Evolutionary conservation across 1,140 invertebrate species (phyloP).

Genomic region (Formica selysi): DNA sequence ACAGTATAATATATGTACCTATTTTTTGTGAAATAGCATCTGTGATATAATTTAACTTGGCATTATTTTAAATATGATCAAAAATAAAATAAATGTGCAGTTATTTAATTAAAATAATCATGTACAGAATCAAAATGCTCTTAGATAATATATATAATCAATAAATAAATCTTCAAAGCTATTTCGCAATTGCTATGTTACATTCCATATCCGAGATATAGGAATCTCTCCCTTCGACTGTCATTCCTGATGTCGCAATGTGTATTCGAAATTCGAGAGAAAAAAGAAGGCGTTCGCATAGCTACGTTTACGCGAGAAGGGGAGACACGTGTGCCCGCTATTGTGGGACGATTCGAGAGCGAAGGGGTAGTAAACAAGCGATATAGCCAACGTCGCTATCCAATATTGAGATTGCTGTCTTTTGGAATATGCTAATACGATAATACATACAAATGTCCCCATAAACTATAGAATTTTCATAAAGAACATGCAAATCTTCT

Average conservation of each 20-base stretch:
- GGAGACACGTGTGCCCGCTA: conserved; percentile 79
- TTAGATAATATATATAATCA: neutral
- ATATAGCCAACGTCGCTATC: conserved; percentile 83
- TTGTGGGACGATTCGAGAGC: conserved; percentile 68
- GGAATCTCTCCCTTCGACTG: conserved; percentile 26
- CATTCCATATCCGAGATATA: neutral
- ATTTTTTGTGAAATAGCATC: neutral
- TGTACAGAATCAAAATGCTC: neutral
- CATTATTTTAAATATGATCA: neutral
- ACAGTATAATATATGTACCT: neutral
- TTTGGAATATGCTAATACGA: conserved; percentile 86
- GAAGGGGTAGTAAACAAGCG: conserved; percentile 84
- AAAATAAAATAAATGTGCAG: neutral
- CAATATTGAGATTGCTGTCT: conserved; percentile 87
- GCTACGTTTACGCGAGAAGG: conserved; percentile 62
- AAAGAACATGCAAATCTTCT: conserved; percentile 86
- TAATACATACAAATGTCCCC: conserved; percentile 87
- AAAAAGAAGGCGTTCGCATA: conserved; percentile 78
- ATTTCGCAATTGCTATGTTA: neutral
- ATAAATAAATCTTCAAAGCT: neutral
- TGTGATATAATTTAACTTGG: neutral
- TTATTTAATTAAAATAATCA: neutral
- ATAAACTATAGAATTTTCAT: conserved; percentile 87
- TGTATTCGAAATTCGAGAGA: conserved; percentile 72
- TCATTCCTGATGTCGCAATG: conserved; percentile 55